Percentiles rank a stretch among this genome's conserved stretches.
Evolutionary conservation across 2,888 invertebrate species (phyloP).

Genomic region (Drosophila planitibia): DNA sequence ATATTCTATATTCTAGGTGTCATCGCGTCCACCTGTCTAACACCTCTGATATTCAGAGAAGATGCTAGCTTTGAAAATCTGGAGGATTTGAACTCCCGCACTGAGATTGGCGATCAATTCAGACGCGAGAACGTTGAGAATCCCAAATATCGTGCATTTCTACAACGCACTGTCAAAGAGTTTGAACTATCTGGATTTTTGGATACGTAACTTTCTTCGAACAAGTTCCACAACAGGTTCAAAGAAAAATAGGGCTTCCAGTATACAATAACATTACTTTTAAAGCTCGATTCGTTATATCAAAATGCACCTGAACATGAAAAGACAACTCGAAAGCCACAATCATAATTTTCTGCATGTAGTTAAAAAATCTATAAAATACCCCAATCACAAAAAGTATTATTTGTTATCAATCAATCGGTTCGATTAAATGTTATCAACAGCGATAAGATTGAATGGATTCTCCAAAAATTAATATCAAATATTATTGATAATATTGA

Average conservation of each 20-base stretch:
- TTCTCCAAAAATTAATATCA: background rate
- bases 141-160: slow-evolving; percentile 82
- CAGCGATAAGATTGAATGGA: background rate
- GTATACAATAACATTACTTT: slow-evolving; percentile 7
- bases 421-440: background rate
- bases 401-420: slow-evolving; percentile 1
- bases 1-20: slow-evolving; percentile 69
- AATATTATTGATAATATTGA: background rate
- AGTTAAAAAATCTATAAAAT: background rate
- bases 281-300: background rate
- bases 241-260: slow-evolving; percentile 31
- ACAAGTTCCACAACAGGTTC: background rate
- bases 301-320: background rate
- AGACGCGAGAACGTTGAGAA: slow-evolving; percentile 83
- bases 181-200: slow-evolving; percentile 84
- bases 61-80: slow-evolving; percentile 75
- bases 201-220: slow-evolving; percentile 64
- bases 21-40: slow-evolving; percentile 84
- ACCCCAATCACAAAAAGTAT: background rate
- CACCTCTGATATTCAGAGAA: slow-evolving; percentile 84
- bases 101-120: slow-evolving; percentile 79
- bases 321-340: background rate
- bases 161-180: slow-evolving; percentile 83
- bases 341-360: background rate
- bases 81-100: slow-evolving; percentile 79